Evolutionary conservation across 2,797 vertebrate genomes (phyloP).

Genomic region (Morelia viridis): DNA sequence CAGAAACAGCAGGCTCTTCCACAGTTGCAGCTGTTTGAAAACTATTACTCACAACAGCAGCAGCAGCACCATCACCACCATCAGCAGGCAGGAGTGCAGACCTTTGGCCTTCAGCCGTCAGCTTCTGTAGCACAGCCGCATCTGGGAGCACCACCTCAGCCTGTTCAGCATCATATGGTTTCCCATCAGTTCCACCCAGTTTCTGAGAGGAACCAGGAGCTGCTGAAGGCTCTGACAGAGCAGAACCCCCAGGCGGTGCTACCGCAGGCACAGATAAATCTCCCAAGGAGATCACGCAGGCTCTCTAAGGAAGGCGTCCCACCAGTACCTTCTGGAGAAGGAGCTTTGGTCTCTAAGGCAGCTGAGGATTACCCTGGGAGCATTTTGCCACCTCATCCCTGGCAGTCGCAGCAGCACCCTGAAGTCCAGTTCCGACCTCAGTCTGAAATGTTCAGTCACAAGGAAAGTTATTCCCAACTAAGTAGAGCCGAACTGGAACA

Average conservation of each 20-base stretch:
- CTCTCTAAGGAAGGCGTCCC: conserved; percentile 91
- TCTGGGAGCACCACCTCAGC: conserved; percentile 61
- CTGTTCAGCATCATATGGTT: conserved; percentile 73
- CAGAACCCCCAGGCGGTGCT: conserved; percentile 74
- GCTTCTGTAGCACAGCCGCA: conserved; percentile 71
- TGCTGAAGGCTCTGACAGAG: conserved; percentile 77
- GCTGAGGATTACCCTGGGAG: conserved; percentile 67
- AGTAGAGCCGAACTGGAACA: conserved; percentile 74
- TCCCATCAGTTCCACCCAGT: conserved; percentile 72
- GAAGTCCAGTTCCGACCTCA: conserved; percentile 69
- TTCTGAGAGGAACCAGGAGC: conserved; percentile 76
- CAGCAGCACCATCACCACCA: conserved; percentile 54
- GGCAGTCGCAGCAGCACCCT: conserved; percentile 70
- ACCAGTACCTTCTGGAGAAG: conserved; percentile 71
- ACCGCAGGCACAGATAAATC: conserved; percentile 77
- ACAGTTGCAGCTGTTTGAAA: conserved; percentile 78
- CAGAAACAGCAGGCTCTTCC: conserved; percentile 77
- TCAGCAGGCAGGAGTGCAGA: conserved; percentile 70
- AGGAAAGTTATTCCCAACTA: conserved; percentile 51
- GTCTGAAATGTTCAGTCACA: conserved; percentile 65
- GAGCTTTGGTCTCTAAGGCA: conserved; percentile 65
- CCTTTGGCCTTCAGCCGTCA: conserved; percentile 70
- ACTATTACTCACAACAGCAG: conserved; percentile 81
- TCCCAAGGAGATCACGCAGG: conserved; percentile 87
- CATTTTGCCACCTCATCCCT: conserved; percentile 74